Conservation (phyloP, 2,888 invertebrate species). For the Leucophora obtusa region DNA sequence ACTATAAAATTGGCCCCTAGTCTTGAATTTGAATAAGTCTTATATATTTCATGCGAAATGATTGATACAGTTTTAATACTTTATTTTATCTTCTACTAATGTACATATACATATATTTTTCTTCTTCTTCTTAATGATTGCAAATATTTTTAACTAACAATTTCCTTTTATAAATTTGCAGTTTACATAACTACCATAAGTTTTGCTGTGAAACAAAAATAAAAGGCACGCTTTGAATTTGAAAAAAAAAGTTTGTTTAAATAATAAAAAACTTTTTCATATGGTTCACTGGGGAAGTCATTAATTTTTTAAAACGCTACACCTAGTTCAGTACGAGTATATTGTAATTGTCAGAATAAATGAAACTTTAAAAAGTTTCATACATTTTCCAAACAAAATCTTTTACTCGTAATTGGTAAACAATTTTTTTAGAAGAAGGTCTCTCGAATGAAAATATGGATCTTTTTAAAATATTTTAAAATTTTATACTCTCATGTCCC, state of each 20-base stretch:
- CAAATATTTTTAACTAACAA: background rate
- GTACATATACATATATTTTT: background rate
- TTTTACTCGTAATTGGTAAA: no score
- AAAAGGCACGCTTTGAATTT: background rate
- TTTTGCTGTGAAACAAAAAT: background rate
- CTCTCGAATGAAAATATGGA: no score
- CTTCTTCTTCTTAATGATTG: background rate
- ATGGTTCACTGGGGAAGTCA: background rate
- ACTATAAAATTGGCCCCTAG: no score
- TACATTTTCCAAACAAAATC: background rate
- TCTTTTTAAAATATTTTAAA: no score
- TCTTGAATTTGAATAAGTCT: background rate
- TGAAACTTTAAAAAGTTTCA: background rate
- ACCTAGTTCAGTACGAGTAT: background rate
- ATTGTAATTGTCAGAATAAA: background rate
- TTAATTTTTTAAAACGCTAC: background rate
- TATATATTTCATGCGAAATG: background rate
- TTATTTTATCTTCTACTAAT: background rate
- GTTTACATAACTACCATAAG: background rate
- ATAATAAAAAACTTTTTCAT: background rate
- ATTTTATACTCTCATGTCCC: no score
- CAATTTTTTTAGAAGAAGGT: no score
- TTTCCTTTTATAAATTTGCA: background rate
- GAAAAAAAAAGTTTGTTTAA: slow-evolving; percentile 2
- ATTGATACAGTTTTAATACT: background rate